Conservation (phyloP, 2,888 invertebrate genomes). For the Abrostola tripartita region DNA sequence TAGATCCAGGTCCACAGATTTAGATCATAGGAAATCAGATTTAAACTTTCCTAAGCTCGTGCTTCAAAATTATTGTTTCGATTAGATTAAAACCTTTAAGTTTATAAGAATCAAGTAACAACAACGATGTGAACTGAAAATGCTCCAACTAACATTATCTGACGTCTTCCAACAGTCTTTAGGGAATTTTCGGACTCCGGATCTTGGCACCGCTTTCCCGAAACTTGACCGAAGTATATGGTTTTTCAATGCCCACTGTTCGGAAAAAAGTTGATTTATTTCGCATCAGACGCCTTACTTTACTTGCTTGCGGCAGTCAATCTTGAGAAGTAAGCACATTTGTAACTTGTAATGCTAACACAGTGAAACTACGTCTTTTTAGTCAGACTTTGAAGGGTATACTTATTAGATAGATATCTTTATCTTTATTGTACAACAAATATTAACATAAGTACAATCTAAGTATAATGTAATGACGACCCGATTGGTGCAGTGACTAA, state of each 20-base stretch:
- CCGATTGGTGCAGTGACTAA: too few species aligned
- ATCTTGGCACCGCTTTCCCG: conserved; percentile 36
- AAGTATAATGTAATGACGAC: too few species aligned
- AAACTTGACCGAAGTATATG: conserved; percentile 30
- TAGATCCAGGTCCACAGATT: too few species aligned
- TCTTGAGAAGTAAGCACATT: neutral
- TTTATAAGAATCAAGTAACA: neutral
- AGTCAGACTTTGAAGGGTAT: too few species aligned
- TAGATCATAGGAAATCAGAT: too few species aligned
- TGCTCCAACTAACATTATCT: conserved; percentile 22
- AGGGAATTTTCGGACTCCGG: conserved; percentile 28
- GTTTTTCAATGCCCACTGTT: conserved; percentile 22
- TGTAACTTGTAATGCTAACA: neutral
- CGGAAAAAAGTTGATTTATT: conserved; percentile 48
- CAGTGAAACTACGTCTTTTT: too few species aligned
- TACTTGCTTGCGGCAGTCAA: conserved; percentile 4
- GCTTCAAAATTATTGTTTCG: too few species aligned
- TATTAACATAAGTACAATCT: too few species aligned
- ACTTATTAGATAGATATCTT: too few species aligned
- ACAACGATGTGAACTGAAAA: neutral
- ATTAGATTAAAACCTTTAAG: too few species aligned
- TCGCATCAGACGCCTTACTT: conserved; percentile 28
- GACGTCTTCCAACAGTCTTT: conserved; percentile 15
- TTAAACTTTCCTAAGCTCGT: too few species aligned
- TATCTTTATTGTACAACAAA: too few species aligned